These are phyloP conservation scores for Riparia riparia DNA, from an alignment of 2,113 vertebrate genomes.

Conservation along the genomic window DNA sequence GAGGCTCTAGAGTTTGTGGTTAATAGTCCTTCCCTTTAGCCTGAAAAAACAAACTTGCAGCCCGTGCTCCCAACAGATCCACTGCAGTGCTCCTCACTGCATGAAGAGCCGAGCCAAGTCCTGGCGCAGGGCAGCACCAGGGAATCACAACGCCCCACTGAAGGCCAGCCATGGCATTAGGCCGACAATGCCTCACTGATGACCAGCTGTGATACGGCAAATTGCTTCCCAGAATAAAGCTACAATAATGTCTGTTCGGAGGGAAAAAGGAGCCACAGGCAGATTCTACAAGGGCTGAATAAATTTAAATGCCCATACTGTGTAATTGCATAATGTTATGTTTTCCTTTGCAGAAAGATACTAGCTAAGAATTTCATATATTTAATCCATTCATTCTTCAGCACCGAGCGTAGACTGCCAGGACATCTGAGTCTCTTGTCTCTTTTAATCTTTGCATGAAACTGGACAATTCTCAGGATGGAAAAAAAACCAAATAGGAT, in stretches of 20 bases:
- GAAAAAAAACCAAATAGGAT: too few species aligned
- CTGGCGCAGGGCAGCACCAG: slow-evolving; percentile 55
- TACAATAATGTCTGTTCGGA: background rate
- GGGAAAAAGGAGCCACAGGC: background rate
- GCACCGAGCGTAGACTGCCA: background rate
- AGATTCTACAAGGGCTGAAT: background rate
- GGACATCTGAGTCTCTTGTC: background rate
- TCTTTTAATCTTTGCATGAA: background rate
- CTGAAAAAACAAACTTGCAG: slow-evolving; percentile 28
- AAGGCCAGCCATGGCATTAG: slow-evolving; percentile 66
- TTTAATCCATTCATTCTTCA: background rate
- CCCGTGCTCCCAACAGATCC: background rate
- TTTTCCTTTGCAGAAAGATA: background rate
- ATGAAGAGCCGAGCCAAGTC: background rate
- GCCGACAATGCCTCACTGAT: slow-evolving; percentile 61
- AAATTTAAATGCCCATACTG: slow-evolving; percentile 5
- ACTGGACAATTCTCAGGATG: background rate
- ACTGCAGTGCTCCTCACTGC: background rate
- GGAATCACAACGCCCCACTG: slow-evolving; percentile 43
- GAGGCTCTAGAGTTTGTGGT: slow-evolving; percentile 65
- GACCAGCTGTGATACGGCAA: slow-evolving; percentile 73
- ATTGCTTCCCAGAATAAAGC: slow-evolving; percentile 70
- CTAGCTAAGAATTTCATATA: background rate
- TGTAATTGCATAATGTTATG: slow-evolving; percentile 10
- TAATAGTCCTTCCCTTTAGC: slow-evolving; percentile 63